Conservation (phyloP, 1,140 invertebrate genomes). For the Bombus pyrosoma region DNA sequence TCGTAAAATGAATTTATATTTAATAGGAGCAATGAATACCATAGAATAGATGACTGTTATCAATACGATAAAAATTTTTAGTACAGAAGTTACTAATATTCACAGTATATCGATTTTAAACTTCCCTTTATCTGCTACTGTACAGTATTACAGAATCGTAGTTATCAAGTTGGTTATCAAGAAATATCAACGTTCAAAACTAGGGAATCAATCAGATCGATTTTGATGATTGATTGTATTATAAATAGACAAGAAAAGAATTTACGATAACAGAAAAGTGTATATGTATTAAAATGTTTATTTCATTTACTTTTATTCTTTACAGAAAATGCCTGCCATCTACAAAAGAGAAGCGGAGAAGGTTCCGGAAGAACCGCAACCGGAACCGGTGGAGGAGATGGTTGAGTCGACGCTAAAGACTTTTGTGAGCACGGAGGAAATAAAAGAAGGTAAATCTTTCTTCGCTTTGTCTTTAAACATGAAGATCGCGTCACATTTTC, state of each 20-base stretch:
- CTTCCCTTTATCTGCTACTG: neutral
- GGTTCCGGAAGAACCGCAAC: neutral
- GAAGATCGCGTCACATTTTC: too few species aligned
- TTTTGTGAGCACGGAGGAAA: constrained; percentile 56
- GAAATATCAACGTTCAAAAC: too few species aligned
- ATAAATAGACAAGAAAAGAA: neutral
- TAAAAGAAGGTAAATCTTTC: constrained; percentile 17
- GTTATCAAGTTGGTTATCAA: neutral
- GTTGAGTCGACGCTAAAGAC: constrained; percentile 54
- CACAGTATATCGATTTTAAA: too few species aligned
- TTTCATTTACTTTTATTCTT: neutral
- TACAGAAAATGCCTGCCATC: constrained; percentile 75
- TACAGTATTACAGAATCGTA: neutral
- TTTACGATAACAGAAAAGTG: neutral
- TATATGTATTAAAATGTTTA: neutral
- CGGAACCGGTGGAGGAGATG: constrained; percentile 7
- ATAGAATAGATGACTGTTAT: too few species aligned
- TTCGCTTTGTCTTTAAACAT: neutral
- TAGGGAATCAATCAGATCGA: neutral
- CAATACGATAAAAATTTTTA: too few species aligned
- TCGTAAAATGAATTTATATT: too few species aligned
- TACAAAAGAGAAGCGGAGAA: constrained; percentile 61
- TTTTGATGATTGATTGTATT: neutral
- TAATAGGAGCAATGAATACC: too few species aligned
- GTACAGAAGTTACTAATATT: too few species aligned